These are phyloP conservation scores for Tragelaphus scriptus DNA, from an alignment of 2,113 vertebrate species.

Conservation along the genomic window DNA sequence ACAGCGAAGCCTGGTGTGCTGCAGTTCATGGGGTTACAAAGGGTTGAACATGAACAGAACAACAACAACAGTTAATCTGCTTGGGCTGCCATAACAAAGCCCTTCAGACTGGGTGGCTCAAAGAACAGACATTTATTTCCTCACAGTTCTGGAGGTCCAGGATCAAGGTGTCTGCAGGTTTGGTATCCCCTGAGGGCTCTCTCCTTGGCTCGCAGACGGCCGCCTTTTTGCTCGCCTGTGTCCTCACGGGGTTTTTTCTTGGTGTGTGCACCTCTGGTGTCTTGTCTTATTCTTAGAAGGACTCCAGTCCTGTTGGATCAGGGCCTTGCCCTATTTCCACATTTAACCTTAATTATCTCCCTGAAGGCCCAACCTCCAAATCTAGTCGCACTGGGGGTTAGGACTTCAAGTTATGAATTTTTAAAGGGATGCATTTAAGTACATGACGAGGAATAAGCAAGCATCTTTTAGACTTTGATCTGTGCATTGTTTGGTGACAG, in stretches of 20 bases:
- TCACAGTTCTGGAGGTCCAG: background rate
- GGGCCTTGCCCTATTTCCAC: background rate
- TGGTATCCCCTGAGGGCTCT: background rate
- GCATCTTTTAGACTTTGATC: background rate
- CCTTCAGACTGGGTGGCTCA: background rate
- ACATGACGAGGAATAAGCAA: rapidly evolving
- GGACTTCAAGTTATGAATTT: background rate
- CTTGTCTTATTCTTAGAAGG: background rate
- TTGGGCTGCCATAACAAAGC: background rate
- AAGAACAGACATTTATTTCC: background rate
- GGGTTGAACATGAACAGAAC: background rate
- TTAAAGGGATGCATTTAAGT: background rate
- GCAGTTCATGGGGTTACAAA: background rate
- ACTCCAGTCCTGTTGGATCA: background rate
- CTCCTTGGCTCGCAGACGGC: background rate
- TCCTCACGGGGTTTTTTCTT: background rate
- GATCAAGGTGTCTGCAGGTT: background rate
- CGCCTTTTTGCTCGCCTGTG: rapidly evolving
- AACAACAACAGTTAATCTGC: background rate
- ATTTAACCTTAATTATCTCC: background rate
- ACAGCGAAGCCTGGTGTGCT: background rate
- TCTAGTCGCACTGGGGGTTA: background rate
- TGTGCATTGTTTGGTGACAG: rapidly evolving
- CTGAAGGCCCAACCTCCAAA: background rate
- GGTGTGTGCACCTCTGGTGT: background rate